Conservation (phyloP, 2,113 vertebrate genomes). For the Tupaia tana region DNA sequence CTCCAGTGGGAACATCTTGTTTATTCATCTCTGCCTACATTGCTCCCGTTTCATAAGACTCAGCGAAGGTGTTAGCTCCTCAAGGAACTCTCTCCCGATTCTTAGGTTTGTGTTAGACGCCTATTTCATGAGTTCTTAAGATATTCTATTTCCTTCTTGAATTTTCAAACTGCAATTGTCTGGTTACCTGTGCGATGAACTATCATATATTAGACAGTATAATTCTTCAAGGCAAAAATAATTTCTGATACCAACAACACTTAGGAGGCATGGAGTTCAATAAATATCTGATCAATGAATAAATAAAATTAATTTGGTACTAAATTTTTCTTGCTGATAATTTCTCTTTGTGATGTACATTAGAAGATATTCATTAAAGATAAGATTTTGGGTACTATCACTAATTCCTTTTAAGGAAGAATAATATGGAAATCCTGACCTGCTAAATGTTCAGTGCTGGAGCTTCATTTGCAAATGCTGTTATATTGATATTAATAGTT, state of each 20-base stretch:
- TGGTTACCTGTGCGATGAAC: neutral
- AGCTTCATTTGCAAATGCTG: neutral
- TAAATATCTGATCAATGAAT: neutral
- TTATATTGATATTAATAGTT: neutral
- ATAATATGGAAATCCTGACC: neutral
- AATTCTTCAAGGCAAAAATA: neutral
- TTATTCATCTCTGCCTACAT: neutral
- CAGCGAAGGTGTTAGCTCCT: neutral
- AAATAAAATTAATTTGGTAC: neutral
- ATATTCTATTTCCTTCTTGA: neutral
- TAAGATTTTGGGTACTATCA: neutral
- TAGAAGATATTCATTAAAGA: neutral
- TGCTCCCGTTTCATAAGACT: neutral
- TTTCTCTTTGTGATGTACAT: neutral
- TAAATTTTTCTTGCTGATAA: constrained; percentile 33
- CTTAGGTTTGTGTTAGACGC: neutral
- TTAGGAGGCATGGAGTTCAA: neutral
- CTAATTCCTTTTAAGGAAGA: constrained; percentile 8
- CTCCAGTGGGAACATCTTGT: neutral
- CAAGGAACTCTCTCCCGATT: neutral
- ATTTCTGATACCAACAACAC: neutral
- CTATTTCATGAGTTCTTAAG: neutral
- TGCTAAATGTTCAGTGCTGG: neutral
- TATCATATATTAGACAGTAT: neutral
- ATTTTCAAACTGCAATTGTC: neutral